Conservation (phyloP, 1,140 invertebrate species). For the Rhagoletis zephyria region DNA sequence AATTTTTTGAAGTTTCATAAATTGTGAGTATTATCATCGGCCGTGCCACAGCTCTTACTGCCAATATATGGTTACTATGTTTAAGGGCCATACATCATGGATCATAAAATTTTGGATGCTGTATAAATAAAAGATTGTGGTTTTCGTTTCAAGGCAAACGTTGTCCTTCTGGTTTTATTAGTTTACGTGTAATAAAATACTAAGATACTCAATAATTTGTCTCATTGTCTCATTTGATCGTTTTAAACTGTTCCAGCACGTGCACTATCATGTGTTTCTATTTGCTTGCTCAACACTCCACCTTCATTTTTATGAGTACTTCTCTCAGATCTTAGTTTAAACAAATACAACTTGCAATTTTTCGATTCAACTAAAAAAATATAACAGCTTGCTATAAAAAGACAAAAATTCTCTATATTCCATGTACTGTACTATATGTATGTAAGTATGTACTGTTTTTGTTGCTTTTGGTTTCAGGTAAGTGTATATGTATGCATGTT, state of each 20-base stretch:
- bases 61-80: too few relatives aligned
- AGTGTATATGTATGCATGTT: conserved; percentile 66
- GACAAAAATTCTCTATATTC: conserved; percentile 69
- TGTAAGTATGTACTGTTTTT: conserved; percentile 58
- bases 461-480: conserved; percentile 56
- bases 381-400: conserved; percentile 44
- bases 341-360: conserved; percentile 64
- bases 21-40: too few relatives aligned
- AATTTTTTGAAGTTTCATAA: too few relatives aligned
- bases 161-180: conserved; percentile 73
- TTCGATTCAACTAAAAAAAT: conserved; percentile 49
- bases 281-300: not conserved
- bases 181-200: conserved; percentile 73
- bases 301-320: not conserved
- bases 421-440: conserved; percentile 69
- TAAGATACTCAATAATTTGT: conserved; percentile 70
- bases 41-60: too few relatives aligned
- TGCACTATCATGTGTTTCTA: conserved; percentile 1
- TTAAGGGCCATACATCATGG: too few relatives aligned
- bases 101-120: not conserved
- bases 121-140: not conserved
- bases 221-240: conserved; percentile 61
- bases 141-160: conserved; percentile 68
- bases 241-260: conserved; percentile 56
- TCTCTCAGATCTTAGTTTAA: conserved; percentile 57